A percentile compares a stretch with the other conserved stretches of the same genome.
Conservation (phyloP, 1,140 invertebrate species). For the Formica selysi region DNA sequence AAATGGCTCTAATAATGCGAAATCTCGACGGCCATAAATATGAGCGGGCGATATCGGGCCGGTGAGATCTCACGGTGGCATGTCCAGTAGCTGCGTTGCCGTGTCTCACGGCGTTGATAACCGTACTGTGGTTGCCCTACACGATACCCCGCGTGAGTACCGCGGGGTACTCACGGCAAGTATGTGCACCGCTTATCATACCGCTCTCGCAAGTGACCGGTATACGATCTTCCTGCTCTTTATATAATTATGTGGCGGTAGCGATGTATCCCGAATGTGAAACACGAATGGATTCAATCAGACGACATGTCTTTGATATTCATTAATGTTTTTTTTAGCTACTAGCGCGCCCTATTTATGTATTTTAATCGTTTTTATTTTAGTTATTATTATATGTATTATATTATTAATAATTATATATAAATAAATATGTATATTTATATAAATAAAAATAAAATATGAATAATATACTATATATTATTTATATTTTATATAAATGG, state of each 20-base stretch:
- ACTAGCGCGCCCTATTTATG: not conserved
- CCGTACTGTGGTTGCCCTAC: conserved; percentile 63
- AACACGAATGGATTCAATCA: conserved; percentile 30
- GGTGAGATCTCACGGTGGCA: conserved; percentile 81
- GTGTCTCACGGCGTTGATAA: conserved; percentile 84
- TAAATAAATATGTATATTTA: no score
- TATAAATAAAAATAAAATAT: no score
- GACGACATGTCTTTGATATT: not conserved
- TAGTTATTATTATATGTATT: no score
- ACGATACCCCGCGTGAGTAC: conserved; percentile 69
- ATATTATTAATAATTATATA: no score
- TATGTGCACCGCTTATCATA: conserved; percentile 74
- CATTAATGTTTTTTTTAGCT: not conserved
- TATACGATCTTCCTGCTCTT: conserved; percentile 75
- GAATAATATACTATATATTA: no score
- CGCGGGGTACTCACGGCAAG: conserved; percentile 78
- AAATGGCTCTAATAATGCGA: conserved; percentile 85
- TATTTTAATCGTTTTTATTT: not conserved
- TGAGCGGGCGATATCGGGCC: conserved; percentile 79
- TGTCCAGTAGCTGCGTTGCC: conserved; percentile 83
- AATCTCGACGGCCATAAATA: conserved; percentile 85
- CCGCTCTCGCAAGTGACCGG: conserved; percentile 47
- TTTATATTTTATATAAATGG: no score
- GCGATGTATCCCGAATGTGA: conserved; percentile 36
- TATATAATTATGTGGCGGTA: conserved; percentile 57